phyloP scores from a whole-genome alignment of 64 coral and sea anemone genomes.

The Montipora efflorescens region DNA sequence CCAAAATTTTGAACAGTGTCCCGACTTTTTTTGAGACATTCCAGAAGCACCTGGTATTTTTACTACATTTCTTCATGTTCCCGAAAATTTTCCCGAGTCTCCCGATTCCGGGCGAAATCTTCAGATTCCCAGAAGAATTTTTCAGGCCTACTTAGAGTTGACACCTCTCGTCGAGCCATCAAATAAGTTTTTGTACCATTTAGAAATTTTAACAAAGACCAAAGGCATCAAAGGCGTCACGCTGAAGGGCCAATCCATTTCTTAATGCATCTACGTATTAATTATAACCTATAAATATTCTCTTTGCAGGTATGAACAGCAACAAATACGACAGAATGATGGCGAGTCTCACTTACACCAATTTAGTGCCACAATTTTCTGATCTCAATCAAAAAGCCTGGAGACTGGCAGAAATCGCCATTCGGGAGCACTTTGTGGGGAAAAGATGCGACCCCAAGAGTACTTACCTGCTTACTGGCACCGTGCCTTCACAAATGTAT shows the following conservation, averaged over 20 bases:
- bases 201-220: constrained; percentile 10
- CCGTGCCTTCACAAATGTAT: constrained; percentile 36
- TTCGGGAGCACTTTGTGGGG: constrained; percentile 37
- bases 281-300: background rate
- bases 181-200: background rate
- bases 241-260: background rate
- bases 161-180: background rate
- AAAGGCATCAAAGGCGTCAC: background rate
- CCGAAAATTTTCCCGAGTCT: no score
- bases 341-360: constrained; percentile 36
- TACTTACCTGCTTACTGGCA: constrained; percentile 45
- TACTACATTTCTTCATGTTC: no score
- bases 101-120: no score
- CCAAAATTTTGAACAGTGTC: no score
- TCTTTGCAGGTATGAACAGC: constrained; percentile 17
- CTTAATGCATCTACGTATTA: background rate
- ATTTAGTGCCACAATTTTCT: constrained; percentile 56
- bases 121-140: no score
- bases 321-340: background rate
- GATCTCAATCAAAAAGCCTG: constrained; percentile 51
- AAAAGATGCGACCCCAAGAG: background rate
- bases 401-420: constrained; percentile 33
- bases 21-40: no score
- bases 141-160: no score
- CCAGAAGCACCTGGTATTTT: no score